Percentiles rank a stretch among this genome's conserved stretches.
These are phyloP conservation scores for Porites australiensis DNA, from an alignment of 64 coral and sea anemone genomes.

Conservation along the genomic window DNA sequence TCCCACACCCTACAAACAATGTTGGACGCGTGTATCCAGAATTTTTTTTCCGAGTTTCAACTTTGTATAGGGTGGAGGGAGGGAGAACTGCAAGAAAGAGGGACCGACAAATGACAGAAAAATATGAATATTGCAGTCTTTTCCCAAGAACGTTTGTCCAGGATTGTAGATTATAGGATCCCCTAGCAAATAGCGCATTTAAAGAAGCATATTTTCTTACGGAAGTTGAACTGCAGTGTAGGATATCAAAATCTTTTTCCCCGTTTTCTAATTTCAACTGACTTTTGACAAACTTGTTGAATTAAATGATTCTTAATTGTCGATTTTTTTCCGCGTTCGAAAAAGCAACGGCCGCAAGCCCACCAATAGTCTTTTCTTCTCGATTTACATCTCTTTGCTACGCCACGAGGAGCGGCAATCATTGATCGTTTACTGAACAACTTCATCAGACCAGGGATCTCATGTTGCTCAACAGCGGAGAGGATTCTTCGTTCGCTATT, in stretches of 20 bases:
- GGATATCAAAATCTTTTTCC: not conserved
- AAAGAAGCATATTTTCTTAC: not conserved
- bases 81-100: too few relatives aligned
- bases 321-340: conserved; percentile 68
- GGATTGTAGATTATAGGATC: too few relatives aligned
- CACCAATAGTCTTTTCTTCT: conserved; percentile 46
- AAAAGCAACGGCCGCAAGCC: conserved; percentile 73
- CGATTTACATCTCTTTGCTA: not conserved
- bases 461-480: conserved; percentile 19
- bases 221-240: not conserved
- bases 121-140: too few relatives aligned
- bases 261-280: not conserved
- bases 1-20: too few relatives aligned
- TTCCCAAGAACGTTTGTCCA: too few relatives aligned
- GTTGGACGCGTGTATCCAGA: too few relatives aligned
- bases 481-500: not conserved
- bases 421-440: not conserved
- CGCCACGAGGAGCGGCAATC: not conserved
- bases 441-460: conserved; percentile 59
- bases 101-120: too few relatives aligned
- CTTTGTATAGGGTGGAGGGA: too few relatives aligned
- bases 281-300: conserved; percentile 58
- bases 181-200: not conserved
- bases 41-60: too few relatives aligned
- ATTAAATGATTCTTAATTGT: conserved; percentile 64